phyloP scores from a whole-genome alignment of 2,888 invertebrate genomes.

The Agonum fuliginosum region DNA sequence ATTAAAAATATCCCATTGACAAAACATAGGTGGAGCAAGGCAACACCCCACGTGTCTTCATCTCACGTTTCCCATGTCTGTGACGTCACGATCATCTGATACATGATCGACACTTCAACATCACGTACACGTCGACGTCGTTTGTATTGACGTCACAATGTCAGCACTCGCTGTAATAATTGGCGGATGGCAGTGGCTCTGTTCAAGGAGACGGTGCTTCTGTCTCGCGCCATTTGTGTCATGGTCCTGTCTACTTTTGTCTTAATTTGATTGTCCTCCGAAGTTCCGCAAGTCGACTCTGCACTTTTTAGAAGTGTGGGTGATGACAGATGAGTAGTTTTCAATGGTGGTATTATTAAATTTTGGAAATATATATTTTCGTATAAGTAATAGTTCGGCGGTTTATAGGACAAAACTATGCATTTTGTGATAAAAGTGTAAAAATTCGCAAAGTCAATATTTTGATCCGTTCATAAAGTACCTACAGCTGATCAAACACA shows the following conservation, averaged over 20 bases:
- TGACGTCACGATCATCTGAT: background rate
- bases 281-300: background rate
- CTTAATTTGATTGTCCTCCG: conserved; percentile 37
- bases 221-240: conserved; percentile 43
- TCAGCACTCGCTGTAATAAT: conserved; percentile 29
- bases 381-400: too few relatives aligned
- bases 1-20: background rate
- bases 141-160: conserved; percentile 11
- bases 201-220: conserved; percentile 3
- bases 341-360: too few relatives aligned
- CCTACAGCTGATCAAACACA: too few relatives aligned
- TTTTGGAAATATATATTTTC: too few relatives aligned
- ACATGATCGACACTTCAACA: background rate
- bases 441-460: too few relatives aligned
- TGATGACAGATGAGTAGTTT: too few relatives aligned
- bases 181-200: conserved; percentile 9
- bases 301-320: background rate
- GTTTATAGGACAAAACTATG: too few relatives aligned
- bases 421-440: too few relatives aligned
- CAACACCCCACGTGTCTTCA: background rate
- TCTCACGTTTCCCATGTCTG: too few relatives aligned
- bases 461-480: too few relatives aligned
- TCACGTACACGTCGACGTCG: background rate
- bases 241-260: conserved; percentile 36
- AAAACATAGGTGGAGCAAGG: background rate